phyloP scores from a whole-genome alignment of 2,113 vertebrate species.

The Natator depressus region DNA sequence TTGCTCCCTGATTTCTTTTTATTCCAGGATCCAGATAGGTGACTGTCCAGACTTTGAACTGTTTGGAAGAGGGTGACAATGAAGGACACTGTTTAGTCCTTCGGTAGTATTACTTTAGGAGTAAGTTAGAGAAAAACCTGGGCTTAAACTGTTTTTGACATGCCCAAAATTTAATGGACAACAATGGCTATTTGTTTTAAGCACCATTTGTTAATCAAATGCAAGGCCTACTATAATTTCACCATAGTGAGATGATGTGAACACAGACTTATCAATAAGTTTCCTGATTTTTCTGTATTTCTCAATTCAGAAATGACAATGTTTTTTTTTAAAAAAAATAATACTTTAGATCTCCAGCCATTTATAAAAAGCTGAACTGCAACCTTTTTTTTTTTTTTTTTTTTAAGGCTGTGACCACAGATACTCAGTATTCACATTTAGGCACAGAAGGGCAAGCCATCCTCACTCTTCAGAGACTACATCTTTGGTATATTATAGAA shows the following conservation, averaged over 20 bases:
- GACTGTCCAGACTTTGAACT: not conserved
- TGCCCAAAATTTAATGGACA: not conserved
- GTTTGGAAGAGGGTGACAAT: not conserved
- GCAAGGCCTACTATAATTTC: not conserved
- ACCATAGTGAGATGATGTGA: not conserved
- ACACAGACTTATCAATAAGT: accelerated
- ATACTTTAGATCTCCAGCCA: not conserved
- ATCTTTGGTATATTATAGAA: not conserved
- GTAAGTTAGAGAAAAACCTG: not conserved
- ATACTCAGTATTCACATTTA: not conserved
- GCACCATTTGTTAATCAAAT: not conserved
- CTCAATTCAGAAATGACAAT: not conserved
- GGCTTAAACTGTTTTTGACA: accelerated
- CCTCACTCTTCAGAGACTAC: not conserved
- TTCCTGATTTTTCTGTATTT: not conserved
- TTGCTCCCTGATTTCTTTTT: accelerated
- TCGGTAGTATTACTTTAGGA: not conserved
- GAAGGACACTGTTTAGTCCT: not conserved
- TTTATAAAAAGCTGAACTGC: not conserved
- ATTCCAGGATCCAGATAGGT: not conserved
- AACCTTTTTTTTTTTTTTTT: not conserved
- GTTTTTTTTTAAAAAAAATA: not conserved
- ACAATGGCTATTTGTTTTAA: not conserved
- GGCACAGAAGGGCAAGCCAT: not conserved
- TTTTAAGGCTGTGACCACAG: not conserved